phyloP scores from a whole-genome alignment of 2,113 vertebrate genomes.

The Pongo abelii region DNA sequence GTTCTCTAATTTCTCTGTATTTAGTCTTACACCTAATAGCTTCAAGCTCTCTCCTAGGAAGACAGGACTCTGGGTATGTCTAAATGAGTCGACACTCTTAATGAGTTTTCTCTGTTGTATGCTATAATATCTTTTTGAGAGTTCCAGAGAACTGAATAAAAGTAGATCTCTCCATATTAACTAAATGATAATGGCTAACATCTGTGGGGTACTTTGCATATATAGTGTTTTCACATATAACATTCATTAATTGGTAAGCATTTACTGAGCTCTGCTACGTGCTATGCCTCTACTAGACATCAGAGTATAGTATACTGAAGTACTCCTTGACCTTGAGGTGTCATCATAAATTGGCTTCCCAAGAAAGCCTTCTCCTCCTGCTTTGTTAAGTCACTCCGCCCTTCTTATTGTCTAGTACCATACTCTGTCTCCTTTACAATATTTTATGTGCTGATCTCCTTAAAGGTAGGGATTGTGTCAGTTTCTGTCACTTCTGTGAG shows the following conservation, averaged over 20 bases:
- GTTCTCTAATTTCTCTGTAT: neutral
- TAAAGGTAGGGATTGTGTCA: neutral
- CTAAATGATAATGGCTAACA: neutral
- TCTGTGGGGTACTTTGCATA: neutral
- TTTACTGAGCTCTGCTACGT: neutral
- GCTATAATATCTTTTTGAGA: neutral
- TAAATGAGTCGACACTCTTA: neutral
- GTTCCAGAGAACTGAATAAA: neutral
- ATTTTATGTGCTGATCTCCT: neutral
- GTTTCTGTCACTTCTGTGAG: neutral
- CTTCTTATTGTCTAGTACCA: neutral
- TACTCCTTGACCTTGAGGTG: neutral
- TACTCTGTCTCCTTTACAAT: neutral
- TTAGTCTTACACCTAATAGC: neutral
- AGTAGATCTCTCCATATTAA: neutral
- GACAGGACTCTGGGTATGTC: neutral
- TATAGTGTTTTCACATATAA: neutral
- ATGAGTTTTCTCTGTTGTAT: neutral
- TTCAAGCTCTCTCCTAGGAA: neutral
- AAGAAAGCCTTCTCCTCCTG: neutral
- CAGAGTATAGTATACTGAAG: no score
- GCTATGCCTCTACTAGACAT: neutral
- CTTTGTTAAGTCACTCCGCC: neutral
- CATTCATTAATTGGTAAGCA: neutral
- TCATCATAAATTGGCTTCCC: neutral